A percentile compares a stretch with the other conserved stretches of the same genome.
These are phyloP conservation scores for Amblyraja radiata DNA, from an alignment of 2,797 vertebrate genomes.

Conservation along the genomic window DNA sequence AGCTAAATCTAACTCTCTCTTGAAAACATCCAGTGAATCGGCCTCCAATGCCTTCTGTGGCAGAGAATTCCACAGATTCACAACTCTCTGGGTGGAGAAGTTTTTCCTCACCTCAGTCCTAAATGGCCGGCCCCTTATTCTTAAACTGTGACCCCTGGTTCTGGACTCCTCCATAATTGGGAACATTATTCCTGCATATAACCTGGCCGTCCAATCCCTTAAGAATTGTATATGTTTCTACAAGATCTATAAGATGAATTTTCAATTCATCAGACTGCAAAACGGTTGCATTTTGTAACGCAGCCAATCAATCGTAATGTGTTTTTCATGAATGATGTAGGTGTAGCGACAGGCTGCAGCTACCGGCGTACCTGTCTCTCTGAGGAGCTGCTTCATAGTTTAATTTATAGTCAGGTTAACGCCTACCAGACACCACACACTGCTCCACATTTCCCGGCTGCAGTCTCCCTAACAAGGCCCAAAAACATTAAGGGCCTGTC, in stretches of 20 bases:
- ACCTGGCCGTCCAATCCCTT: no score
- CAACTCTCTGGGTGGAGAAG: no score
- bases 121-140: no score
- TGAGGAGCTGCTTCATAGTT: neutral
- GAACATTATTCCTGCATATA: no score
- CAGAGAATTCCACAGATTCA: no score
- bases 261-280: conserved; percentile 1
- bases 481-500: neutral
- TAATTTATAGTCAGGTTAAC: neutral
- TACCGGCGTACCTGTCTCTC: neutral
- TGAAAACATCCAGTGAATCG: no score
- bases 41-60: no score
- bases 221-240: no score
- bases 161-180: no score
- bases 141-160: no score
- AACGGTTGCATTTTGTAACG: neutral
- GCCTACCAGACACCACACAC: neutral
- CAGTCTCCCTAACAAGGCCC: neutral
- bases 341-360: neutral
- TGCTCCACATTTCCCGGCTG: neutral
- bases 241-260: neutral
- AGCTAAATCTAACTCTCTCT: no score
- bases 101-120: no score
- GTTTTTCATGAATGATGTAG: conserved; percentile 1
- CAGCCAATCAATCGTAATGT: conserved; percentile 2